Evolutionary conservation across 2,888 invertebrate genomes (phyloP).

Genomic region (Drosophila testacea): DNA sequence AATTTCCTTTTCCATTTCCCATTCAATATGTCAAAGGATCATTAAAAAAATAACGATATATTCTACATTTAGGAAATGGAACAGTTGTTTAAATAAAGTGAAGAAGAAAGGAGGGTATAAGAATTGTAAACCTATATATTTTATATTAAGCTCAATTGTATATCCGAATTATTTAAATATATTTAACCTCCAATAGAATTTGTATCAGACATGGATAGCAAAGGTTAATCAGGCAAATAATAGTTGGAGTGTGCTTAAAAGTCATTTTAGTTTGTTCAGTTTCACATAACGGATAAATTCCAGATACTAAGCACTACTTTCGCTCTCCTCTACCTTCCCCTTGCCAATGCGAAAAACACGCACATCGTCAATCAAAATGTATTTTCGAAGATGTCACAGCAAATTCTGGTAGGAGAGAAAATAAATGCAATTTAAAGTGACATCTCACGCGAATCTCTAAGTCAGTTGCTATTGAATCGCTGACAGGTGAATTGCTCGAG

Average conservation of each 20-base stretch:
- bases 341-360: slow-evolving; percentile 39
- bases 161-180: neutral
- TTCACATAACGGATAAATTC: slow-evolving; percentile 14
- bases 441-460: slow-evolving; percentile 58
- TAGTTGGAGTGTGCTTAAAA: slow-evolving; percentile 19
- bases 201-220: neutral
- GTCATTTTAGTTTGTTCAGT: slow-evolving; percentile 16
- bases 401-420: slow-evolving; percentile 14
- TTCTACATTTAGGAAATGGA: too few relatives aligned
- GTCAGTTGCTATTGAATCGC: slow-evolving; percentile 56
- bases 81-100: too few relatives aligned
- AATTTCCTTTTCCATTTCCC: too few relatives aligned
- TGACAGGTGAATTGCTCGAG: slow-evolving; percentile 29
- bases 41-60: too few relatives aligned
- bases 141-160: too few relatives aligned
- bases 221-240: slow-evolving; percentile 2
- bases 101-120: too few relatives aligned
- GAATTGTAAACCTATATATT: too few relatives aligned
- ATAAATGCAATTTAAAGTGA: slow-evolving; percentile 47
- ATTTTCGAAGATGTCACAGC: slow-evolving; percentile 41
- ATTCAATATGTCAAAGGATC: too few relatives aligned
- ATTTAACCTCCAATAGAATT: neutral
- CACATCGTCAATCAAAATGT: slow-evolving; percentile 62
- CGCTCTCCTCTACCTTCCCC: neutral
- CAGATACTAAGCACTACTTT: neutral